Percentiles rank a stretch among this genome's conserved stretches.
phyloP scores from a whole-genome alignment of 2,113 vertebrate species.

The Cnemophilus loriae region DNA sequence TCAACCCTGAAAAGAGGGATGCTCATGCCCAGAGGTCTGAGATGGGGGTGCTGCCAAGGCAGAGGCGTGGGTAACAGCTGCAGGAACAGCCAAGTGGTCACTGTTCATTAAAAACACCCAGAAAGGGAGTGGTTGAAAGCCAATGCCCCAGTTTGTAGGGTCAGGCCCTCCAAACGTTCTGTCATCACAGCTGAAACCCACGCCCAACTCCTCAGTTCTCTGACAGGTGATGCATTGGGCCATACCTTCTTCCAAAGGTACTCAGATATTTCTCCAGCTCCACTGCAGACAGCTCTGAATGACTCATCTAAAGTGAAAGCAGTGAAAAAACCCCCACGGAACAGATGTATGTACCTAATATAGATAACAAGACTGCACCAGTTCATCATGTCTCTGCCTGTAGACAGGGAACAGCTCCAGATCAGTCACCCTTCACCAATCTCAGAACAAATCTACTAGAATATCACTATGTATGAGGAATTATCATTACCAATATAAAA shows the following conservation, averaged over 20 bases:
- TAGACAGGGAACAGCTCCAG: neutral
- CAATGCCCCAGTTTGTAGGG: neutral
- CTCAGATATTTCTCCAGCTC: neutral
- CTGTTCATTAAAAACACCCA: neutral
- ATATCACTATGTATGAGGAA: neutral
- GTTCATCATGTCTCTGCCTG: neutral
- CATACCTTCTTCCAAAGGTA: neutral
- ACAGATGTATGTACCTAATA: neutral
- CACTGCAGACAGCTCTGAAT: neutral
- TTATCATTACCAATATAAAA: neutral
- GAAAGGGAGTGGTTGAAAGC: neutral
- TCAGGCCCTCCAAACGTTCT: fast-evolving
- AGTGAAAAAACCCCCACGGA: neutral
- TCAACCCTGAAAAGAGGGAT: neutral
- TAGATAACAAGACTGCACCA: neutral
- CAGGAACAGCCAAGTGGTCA: neutral
- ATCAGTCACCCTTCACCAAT: neutral
- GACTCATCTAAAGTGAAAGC: neutral
- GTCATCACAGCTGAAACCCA: neutral
- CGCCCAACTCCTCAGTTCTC: neutral
- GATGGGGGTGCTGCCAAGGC: fast-evolving
- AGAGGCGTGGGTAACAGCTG: neutral
- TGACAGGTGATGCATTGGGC: neutral
- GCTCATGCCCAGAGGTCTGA: neutral
- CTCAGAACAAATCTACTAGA: neutral